Evolutionary conservation across 2,113 vertebrate genomes (phyloP), one percentile per base, ranked within the genome.

Genomic region (Tragelaphus scriptus): DNA sequence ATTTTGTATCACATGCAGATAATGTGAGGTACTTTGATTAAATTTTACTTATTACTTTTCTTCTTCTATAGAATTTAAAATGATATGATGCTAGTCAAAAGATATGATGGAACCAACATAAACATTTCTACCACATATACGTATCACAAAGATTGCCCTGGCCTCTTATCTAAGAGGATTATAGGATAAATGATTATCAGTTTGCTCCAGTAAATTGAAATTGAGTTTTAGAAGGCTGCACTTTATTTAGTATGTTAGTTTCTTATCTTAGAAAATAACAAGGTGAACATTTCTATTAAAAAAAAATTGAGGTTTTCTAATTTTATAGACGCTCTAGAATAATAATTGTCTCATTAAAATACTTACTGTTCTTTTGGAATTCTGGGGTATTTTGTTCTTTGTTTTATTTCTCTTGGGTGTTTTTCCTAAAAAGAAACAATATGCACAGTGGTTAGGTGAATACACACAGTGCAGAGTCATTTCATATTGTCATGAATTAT

Each of bases 341-440:
- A 91, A 97, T 90, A 58, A 91, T 75, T 89, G 25, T 4, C 0
- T 40, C 87, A 95, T 87, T 23, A 25, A 88, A 85, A 56, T 61
- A 99, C 99, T 99, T 99, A 99, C 99, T 96, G 96, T 98, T 98
- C 49, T 88, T 95, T 23, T 95, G 65, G 87, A 95, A 95, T 94
- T 94, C 93, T 92, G 85, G 59, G 93, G 32, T 98, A 87, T 94
- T 86, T 91, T 96, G 10, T 15, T 94, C 94, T 97, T 98, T 95
- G 85, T 98, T 95, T 95, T 94, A 77, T 98, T 98, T 98, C 95
- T 92, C 68, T 98, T 97, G 97, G 90, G 94, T 91, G 97, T 91
- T 92, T 96, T 96, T 82, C 97, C 98, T 99, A 98, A 87, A 99
- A 98, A 40, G 87, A 59, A 98, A 96, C 3, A 98, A 95, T 2